Evolutionary conservation across 2,113 vertebrate species (phyloP), one percentile per base, ranked within the genome.

Genomic region (Eubucco bourcierii): DNA sequence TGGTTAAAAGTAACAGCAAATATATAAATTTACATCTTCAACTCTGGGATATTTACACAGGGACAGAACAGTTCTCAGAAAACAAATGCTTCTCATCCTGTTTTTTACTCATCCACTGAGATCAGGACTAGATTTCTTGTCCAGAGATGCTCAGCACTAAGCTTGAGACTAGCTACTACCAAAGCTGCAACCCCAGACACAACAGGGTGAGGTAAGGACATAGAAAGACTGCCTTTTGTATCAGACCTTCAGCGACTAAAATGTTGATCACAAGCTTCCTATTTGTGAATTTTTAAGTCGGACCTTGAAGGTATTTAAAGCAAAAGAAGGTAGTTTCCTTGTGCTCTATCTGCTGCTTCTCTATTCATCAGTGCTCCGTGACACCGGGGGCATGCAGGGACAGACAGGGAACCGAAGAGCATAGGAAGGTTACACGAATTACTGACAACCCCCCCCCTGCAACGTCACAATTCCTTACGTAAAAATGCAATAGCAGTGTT

Each of bases 161-260:
- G 95, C 77, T 93, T 4, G 31, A 68, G 58, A 81, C 33, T 21
- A 88, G 55, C 76, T 95, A 96, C 92, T 90, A 95, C 87, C 96
- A 83, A 93, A 91, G 80, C 96, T 87, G 80, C 85, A 96, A 82
- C 93, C 93, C 90, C 64, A 97, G 84, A 85, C 56, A 81, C 88
- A 90, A 94, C 95, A 90, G 81, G 87, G 87, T 93, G 95, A 95
- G 82, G 53, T 68, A 80, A 96, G 96, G 85, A 96, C 94, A 96
- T 68, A 66, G 70, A 39, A 77, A 20, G 59, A n/a, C 88, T 85
- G 77, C 56, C 80, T 90, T 89, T 80, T 94, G 76, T 75, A 89
- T 66, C 71, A 88, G 31, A 94, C 79, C 68, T 58, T 50, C 58
- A 83, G 39, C 15, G 46, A 77, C 61, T 66, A 59, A 63, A 82